Percentiles rank a stretch among this genome's conserved stretches.
Conservation (phyloP, 2,888 invertebrate species). For the Drosophila helvetica region DNA sequence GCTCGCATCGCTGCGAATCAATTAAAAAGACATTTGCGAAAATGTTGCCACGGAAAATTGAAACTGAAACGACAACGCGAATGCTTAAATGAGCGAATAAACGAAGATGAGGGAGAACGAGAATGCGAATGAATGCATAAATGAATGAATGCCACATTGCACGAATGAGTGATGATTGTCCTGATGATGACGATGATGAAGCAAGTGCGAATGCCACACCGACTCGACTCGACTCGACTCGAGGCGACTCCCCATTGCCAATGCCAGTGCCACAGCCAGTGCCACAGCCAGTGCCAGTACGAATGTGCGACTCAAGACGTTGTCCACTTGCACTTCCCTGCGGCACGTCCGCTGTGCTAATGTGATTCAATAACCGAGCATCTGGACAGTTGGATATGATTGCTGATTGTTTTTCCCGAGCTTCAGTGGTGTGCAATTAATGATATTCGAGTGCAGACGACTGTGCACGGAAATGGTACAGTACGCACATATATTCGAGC, state of each 20-base stretch:
- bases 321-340: not conserved
- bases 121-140: slow-evolving; percentile 34
- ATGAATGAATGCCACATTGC: slow-evolving; percentile 42
- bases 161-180: slow-evolving; percentile 48
- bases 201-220: slow-evolving; percentile 33
- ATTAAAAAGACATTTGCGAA: slow-evolving; percentile 66
- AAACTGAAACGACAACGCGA: slow-evolving; percentile 48
- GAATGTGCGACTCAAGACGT: not conserved
- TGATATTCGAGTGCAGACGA: not conserved
- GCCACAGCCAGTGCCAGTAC: not conserved
- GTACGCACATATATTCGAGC: too few relatives aligned
- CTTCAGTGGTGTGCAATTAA: not conserved
- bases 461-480: too few relatives aligned
- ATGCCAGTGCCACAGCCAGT: too few relatives aligned
- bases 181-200: slow-evolving; percentile 10
- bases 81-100: slow-evolving; percentile 49
- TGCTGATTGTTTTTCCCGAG: slow-evolving; percentile 27
- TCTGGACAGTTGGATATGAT: slow-evolving; percentile 34
- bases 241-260: too few relatives aligned
- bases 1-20: slow-evolving; percentile 51
- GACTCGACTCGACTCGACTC: slow-evolving; percentile 4
- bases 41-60: slow-evolving; percentile 56
- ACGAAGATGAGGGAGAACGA: slow-evolving; percentile 21
- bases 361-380: slow-evolving; percentile 39
- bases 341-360: slow-evolving; percentile 10